These are phyloP conservation scores for Nansenia antarctica DNA, from an alignment of 2,113 vertebrate species.

Conservation along the genomic window DNA sequence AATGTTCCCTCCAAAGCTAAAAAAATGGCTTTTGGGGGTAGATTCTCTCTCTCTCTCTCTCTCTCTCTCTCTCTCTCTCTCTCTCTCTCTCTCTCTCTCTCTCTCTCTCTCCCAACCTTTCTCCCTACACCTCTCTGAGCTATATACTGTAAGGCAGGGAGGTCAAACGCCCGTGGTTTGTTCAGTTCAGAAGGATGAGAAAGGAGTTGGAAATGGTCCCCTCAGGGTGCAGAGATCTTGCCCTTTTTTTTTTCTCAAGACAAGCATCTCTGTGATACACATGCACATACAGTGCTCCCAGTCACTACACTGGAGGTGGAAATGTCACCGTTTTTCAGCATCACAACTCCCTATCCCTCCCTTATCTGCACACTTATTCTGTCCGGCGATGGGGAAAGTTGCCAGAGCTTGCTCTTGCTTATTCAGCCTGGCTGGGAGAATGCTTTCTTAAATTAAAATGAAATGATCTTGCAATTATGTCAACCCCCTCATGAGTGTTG, in stretches of 20 bases:
- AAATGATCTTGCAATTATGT: conserved; percentile 25
- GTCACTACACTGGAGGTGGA: conserved; percentile 49
- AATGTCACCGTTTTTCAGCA: conserved; percentile 53
- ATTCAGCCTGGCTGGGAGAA: conserved; percentile 43
- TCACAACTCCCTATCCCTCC: conserved; percentile 38
- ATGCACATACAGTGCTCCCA: conserved; percentile 43
- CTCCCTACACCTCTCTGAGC: conserved; percentile 17
- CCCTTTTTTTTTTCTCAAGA: conserved; percentile 34
- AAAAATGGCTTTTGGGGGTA: too few species aligned
- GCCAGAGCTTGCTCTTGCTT: conserved; percentile 43
- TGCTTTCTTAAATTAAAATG: conserved; percentile 41
- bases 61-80: background rate
- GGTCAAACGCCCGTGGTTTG: conserved; percentile 55
- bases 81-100: conserved; percentile 1
- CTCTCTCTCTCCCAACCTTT: background rate
- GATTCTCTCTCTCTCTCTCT: background rate
- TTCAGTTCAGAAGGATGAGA: conserved; percentile 32
- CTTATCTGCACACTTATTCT: conserved; percentile 34
- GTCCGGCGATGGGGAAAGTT: conserved; percentile 21
- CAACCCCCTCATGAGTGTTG: conserved; percentile 29
- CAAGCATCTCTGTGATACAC: conserved; percentile 37
- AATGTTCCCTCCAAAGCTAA: background rate
- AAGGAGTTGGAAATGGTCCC: conserved; percentile 36
- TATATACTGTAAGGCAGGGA: background rate
- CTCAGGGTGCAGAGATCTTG: conserved; percentile 43